These are phyloP conservation scores for Arge pagana DNA, from an alignment of 2,888 invertebrate genomes.

Conservation along the genomic window DNA sequence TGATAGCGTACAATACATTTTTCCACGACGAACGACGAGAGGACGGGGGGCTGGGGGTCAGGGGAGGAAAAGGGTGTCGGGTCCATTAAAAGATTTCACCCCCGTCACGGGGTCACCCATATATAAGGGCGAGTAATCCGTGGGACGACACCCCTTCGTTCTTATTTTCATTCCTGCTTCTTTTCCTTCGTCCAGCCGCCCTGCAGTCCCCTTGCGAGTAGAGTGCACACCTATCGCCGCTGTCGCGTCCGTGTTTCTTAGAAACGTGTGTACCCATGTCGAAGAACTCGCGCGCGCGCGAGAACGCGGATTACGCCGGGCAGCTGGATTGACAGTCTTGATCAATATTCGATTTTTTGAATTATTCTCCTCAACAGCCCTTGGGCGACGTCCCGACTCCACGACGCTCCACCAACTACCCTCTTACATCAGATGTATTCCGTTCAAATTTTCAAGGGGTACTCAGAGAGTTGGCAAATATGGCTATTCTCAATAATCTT, in stretches of 20 bases:
- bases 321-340: conserved; percentile 54
- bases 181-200: conserved; percentile 32
- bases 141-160: conserved; percentile 37
- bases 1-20: no score
- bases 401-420: conserved; percentile 35
- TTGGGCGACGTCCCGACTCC: conserved; percentile 14
- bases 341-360: conserved; percentile 58
- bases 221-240: conserved; percentile 17
- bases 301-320: conserved; percentile 48
- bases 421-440: no score
- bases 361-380: conserved; percentile 50
- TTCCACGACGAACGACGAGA: no score
- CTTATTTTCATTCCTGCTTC: conserved; percentile 40
- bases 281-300: conserved; percentile 26
- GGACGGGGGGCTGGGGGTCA: conserved; percentile 32
- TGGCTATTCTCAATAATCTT: no score
- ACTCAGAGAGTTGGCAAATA: no score
- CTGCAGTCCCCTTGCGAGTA: conserved; percentile 22
- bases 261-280: conserved; percentile 41
- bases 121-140: conserved; percentile 54
- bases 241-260: conserved; percentile 29
- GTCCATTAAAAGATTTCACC: conserved; percentile 56
- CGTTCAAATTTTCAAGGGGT: no score
- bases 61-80: conserved; percentile 31
- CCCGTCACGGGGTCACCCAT: conserved; percentile 47